Base-by-base conservation (phyloP, 2,888 invertebrate genomes). In the Zaprionus lineosus region DNA sequence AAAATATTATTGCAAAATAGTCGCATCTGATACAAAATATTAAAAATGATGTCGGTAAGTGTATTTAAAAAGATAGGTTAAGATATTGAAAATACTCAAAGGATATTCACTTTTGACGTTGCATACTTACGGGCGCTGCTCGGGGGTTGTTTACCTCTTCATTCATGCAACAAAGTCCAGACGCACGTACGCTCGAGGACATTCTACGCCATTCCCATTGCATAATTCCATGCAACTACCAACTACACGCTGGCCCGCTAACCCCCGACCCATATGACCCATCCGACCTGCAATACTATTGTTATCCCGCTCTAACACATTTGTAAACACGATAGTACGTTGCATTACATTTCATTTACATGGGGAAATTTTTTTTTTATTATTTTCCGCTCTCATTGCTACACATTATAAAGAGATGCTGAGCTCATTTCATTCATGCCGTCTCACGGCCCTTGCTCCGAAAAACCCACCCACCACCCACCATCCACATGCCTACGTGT, bases 361-460 rank as follows among this genome's bases (percentile, higher is more conserved):
- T 48, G 19, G 34, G 16, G 52, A 51, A 39, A 36, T 19, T 19
- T 5, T 19, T 5, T 19, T 5, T 28, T 44, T 56, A 58, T 57
- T 14, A 57, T 58, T 28, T 37, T 24, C 8, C 16, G 43, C 29
- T 31, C 28, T n/a, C n/a, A n/a, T 44, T 19, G 43, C 34, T 21
- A 41, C 29, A 40, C 26, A 40, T 48, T 19, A n/a, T 50, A 11
- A 18, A 39, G 55, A 63, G 43, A 24, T 46, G 51, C 62, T 68
- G 66, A 74, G 76, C 69, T 75, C 83, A 78, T 76, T 83, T 83
- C 81, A 73, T 73, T 77, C 81, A 81, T 84, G 57, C 47, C 29
- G 33, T 47, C 50, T 43, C 51, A 18, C 43, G 7, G 2, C 44
- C 48, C 63, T 43, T 9, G 26, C 53, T 40, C 18, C 37, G n/a